Conservation (phyloP, 2,113 vertebrate species). For the Sula dactylatra region DNA sequence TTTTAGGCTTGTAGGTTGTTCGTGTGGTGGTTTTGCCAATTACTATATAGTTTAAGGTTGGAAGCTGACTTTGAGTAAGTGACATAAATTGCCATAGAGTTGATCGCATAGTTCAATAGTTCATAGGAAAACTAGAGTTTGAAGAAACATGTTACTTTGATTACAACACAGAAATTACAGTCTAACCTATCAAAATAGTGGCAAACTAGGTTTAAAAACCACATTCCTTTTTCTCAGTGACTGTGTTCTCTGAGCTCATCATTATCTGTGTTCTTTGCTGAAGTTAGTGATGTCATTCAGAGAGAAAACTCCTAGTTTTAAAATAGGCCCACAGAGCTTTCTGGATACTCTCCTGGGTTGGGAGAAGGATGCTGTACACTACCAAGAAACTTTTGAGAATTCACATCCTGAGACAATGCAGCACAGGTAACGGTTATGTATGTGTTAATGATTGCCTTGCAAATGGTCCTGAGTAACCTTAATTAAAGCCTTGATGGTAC, state of each 20-base stretch:
- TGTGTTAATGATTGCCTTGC: not conserved
- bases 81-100: not conserved
- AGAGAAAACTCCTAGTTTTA: not conserved
- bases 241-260: not conserved
- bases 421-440: not conserved
- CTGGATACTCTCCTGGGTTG: not conserved
- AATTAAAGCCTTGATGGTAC: not conserved
- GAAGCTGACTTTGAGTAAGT: not conserved
- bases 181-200: not conserved
- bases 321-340: not conserved
- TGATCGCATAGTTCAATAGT: not conserved
- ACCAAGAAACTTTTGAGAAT: not conserved
- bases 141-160: not conserved
- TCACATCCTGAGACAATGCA: not conserved
- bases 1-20: not conserved
- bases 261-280: not conserved
- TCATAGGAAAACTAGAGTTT: not conserved
- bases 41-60: not conserved
- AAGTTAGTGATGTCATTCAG: not conserved
- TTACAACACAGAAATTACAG: not conserved
- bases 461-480: not conserved
- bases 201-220: not conserved
- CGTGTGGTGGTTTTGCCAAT: not conserved
- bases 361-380: not conserved
- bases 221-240: not conserved